Evolutionary conservation across 2,113 vertebrate genomes (phyloP).

Genomic region (Hemicordylus capensis): DNA sequence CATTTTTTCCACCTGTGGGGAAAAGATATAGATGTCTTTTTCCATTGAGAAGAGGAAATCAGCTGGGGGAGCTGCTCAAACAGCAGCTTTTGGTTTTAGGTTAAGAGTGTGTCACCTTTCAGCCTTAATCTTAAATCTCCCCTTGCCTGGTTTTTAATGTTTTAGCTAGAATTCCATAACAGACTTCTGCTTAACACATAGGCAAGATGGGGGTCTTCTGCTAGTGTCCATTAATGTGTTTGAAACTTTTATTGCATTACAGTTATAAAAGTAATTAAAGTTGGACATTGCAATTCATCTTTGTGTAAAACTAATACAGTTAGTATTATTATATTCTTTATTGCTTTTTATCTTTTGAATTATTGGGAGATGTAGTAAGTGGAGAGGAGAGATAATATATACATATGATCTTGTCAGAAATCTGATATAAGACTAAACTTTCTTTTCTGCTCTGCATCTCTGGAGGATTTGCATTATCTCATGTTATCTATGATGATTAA

Average conservation of each 20-base stretch:
- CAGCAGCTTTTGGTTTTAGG: not conserved
- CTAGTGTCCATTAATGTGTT: not conserved
- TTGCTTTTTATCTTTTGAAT: not conserved
- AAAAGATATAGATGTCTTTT: not conserved
- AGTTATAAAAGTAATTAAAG: not conserved
- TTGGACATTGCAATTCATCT: not conserved
- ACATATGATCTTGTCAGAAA: not conserved
- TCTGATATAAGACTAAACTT: not conserved
- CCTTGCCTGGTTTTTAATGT: not conserved
- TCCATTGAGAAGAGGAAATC: too few species aligned
- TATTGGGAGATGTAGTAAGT: not conserved
- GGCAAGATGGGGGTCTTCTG: not conserved
- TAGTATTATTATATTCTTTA: not conserved
- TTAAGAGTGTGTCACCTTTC: not conserved
- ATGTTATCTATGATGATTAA: not conserved
- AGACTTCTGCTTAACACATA: not conserved
- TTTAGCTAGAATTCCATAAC: not conserved
- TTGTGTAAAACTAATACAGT: not conserved
- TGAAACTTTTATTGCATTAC: not conserved
- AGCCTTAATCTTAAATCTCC: not conserved
- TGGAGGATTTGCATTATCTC: not conserved
- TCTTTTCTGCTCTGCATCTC: conserved; percentile 15
- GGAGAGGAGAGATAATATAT: not conserved
- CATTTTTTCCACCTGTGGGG: not conserved
- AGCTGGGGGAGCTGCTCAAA: not conserved